phyloP scores from a whole-genome alignment of 2,797 vertebrate species.

The Aulostomus chinensis region DNA sequence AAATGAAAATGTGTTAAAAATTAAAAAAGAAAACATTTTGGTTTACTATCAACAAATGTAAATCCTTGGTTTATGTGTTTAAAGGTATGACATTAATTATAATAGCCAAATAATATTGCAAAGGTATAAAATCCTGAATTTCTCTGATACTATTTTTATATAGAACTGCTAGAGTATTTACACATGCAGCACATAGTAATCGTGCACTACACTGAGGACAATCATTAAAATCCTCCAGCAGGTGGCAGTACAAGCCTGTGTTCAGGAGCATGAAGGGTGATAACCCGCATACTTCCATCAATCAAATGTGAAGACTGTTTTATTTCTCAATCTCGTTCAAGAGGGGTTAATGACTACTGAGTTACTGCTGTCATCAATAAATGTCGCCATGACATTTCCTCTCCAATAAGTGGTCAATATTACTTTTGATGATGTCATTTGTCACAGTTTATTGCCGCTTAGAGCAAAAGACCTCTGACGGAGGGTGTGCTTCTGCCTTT shows the following conservation, averaged over 20 bases:
- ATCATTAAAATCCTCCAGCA: constrained; percentile 39
- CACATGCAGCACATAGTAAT: neutral
- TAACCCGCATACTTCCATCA: constrained; percentile 28
- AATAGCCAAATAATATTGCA: too few species aligned
- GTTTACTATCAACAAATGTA: too few species aligned
- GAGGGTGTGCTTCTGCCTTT: neutral
- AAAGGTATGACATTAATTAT: too few species aligned
- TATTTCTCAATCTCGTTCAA: constrained; percentile 24
- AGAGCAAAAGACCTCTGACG: constrained; percentile 8
- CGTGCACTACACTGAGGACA: neutral
- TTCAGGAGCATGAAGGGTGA: neutral
- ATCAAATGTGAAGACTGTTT: constrained; percentile 34
- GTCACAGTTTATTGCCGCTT: constrained; percentile 38
- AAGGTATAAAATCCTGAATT: too few species aligned
- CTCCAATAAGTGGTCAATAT: constrained; percentile 43
- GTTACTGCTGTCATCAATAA: constrained; percentile 31
- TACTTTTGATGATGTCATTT: constrained; percentile 29
- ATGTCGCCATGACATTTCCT: constrained; percentile 42
- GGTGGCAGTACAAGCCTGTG: constrained; percentile 62
- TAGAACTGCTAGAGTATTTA: too few species aligned
- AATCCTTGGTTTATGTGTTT: too few species aligned
- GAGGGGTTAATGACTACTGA: constrained; percentile 37
- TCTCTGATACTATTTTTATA: too few species aligned
- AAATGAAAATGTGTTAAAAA: too few species aligned
- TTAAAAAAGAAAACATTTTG: too few species aligned